Evolutionary conservation across 2,888 invertebrate genomes (phyloP), one percentile per base, ranked within the genome.

Genomic region (Criorhina ranunculi): DNA sequence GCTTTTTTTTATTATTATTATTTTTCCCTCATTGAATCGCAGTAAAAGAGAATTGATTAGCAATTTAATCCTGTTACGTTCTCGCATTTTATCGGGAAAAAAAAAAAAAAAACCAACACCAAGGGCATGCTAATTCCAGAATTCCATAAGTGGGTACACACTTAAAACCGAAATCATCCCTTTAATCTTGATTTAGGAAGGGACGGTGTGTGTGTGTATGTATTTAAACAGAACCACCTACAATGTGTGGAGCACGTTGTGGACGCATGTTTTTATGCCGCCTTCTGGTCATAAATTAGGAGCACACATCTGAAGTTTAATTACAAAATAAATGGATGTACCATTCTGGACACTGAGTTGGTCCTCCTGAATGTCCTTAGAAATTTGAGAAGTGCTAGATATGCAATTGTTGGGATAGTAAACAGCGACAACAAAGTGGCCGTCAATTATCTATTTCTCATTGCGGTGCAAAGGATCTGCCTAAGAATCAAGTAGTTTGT

Each of bases 21-120:
- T 64, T 82, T 77, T 53, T 40, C 78, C 66, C 81, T 53, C 64
- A 82, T 77, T 82, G 81, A 77, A 72, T 77, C 72, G 67, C 67
- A 83, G 67, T 78, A 69, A 83, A 78, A 78, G 57, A 44, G 67
- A 83, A 83, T 83, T 78, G 83, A 83, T 78, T 78, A 83, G 78
- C 78, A 83, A 77, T 83, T 78, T 72, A 77, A 77, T 82, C 66
- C 77, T 72, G 77, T 82, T 64, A 82, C 53, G 59, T 66, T 55
- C 49, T 62, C 75, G 62, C 49, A 51, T 62, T 70, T 70, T 69
- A 57, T 51, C 70, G 24, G 19, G 44, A 64, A 4, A 24, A 24
- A 24, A 4, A 24, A 24, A 51, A 64, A 4, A 24, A 24, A 24
- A 4, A 24, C 1, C 24, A 24, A 37, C 70, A 59, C 51, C 35